Evolutionary conservation across 2,797 vertebrate species (phyloP).

Genomic region (Rallus crepitans): DNA sequence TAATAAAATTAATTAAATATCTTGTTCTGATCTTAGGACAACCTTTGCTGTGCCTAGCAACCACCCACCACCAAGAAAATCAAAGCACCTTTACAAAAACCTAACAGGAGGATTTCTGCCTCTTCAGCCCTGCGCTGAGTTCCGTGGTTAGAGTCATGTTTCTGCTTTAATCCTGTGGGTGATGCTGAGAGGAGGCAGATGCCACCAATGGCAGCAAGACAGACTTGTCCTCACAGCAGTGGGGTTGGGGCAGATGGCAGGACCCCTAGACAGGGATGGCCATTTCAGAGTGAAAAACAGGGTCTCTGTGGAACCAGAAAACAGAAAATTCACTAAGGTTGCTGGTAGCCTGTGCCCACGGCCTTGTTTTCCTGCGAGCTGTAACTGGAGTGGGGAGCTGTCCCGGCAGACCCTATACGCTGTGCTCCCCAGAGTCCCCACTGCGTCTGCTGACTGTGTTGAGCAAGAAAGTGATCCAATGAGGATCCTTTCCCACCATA

Average conservation of each 20-base stretch:
- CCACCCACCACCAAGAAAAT: neutral
- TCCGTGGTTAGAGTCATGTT: neutral
- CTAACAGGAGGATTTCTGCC: neutral
- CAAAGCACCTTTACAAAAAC: neutral
- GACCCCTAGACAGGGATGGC: neutral
- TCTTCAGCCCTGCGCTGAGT: neutral
- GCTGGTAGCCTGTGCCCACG: neutral
- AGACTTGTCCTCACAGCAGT: neutral
- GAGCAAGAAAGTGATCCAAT: neutral
- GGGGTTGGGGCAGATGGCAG: neutral
- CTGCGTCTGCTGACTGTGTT: neutral
- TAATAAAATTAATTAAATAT: neutral
- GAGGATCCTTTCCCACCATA: neutral
- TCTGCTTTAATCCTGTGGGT: neutral
- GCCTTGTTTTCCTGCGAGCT: neutral
- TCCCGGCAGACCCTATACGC: fast-evolving
- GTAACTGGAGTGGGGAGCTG: neutral
- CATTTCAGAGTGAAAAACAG: neutral
- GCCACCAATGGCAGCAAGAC: neutral
- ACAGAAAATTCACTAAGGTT: neutral
- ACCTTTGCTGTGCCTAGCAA: constrained; percentile 17
- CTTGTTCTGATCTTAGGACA: neutral
- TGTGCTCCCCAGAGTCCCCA: neutral
- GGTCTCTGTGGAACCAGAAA: neutral
- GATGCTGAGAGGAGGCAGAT: neutral